Evolutionary conservation across 1,140 invertebrate genomes (phyloP).

Genomic region (Kradibia gibbosae): DNA sequence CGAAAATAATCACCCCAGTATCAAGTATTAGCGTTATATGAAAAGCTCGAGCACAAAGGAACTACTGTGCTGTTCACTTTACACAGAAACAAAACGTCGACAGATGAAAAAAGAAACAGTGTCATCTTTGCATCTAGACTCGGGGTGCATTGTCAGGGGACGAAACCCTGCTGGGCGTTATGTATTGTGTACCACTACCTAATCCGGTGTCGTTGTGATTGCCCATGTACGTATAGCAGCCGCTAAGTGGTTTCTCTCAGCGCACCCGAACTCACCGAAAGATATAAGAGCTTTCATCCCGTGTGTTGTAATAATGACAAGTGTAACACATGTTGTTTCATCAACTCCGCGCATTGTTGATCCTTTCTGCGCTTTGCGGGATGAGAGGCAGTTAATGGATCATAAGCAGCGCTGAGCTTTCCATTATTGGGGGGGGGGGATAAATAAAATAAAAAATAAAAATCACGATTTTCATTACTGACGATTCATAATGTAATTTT

Average conservation of each 20-base stretch:
- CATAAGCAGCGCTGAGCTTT: neutral
- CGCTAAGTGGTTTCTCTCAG: slow-evolving; percentile 65
- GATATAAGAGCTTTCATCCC: neutral
- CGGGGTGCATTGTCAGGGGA: neutral
- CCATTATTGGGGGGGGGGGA: neutral
- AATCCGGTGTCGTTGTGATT: slow-evolving; percentile 61
- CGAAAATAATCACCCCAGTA: neutral
- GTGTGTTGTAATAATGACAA: neutral
- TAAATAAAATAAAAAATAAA: too few species aligned
- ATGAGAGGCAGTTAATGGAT: too few species aligned
- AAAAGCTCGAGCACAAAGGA: neutral
- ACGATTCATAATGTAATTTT: too few species aligned
- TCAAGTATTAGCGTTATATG: neutral
- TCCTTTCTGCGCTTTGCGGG: neutral
- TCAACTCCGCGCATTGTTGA: slow-evolving; percentile 50
- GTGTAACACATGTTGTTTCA: slow-evolving; percentile 68
- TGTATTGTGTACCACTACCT: slow-evolving; percentile 51
- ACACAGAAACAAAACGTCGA: slow-evolving; percentile 10
- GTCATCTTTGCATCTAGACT: slow-evolving; percentile 57
- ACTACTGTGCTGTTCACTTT: neutral
- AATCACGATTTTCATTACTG: too few species aligned
- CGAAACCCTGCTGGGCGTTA: neutral
- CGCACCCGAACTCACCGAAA: neutral
- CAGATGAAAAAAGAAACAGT: slow-evolving; percentile 42
- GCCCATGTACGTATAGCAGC: slow-evolving; percentile 59